Base-by-base conservation (phyloP, 2,113 vertebrate genomes). In the Dermatemys mawii region DNA sequence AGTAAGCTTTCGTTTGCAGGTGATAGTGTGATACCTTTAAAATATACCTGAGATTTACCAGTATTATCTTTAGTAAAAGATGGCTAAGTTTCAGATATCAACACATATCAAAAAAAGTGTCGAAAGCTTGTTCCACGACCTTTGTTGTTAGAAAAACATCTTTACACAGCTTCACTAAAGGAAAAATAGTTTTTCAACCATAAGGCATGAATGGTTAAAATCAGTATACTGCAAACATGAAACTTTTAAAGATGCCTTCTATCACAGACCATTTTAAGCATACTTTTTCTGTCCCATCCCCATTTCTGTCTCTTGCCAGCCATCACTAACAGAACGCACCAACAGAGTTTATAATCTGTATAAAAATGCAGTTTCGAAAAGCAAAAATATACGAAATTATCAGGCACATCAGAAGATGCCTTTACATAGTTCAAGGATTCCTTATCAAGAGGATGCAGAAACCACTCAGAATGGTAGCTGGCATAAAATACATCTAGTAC, bases 161-260 rank as follows among this genome's bases (percentile, higher is more conserved):
- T 94, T 90, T 51, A 90, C 60, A 91, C 79, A 93, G 90, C 78
- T 95, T 96, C 81, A 87, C 78, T 87, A 78, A 46, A 83, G 82
- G 91, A 92, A 95, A 97, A 95, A 75, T 46, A 79, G 54, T 91
- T 95, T 89, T 95, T 92, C 91, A 97, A 96, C 92, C 93, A 73
- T 97, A 98, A 98, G 97, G 98, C 97, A 97, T 98, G 91, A 84
- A 95, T 97, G 92, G 96, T 93, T 96, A 90, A 83, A 95, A 79
- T 95, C 92, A 96, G 84, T 63, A 96, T 48, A 96, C 90, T 92
- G 78, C 11, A 60, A 90, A 81, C 38, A 41, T 26, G 78, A 46
- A 51, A 57, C 26, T 60, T 85, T 82, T 84, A 75, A 73, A 79
- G n/a, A 90, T 92, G 63, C 50, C 53, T 93, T 94, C 63, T 81